Conservation (phyloP, 1,140 invertebrate species). For the Oryctes rhinoceros region DNA sequence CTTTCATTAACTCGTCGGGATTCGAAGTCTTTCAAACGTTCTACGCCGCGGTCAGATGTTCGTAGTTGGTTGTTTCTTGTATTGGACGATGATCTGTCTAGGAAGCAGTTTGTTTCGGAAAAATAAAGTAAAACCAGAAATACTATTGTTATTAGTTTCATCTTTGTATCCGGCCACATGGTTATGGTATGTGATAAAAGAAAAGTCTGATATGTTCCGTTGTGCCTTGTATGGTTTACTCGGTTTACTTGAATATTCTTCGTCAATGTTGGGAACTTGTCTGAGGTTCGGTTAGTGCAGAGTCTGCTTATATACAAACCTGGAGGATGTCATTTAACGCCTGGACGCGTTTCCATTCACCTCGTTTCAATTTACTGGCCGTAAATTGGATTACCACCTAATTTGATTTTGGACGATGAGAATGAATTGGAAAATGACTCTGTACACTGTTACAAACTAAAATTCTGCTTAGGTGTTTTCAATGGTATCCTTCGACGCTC, state of each 20-base stretch:
- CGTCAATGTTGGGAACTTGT: slow-evolving; percentile 30
- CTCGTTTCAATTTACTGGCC: slow-evolving; percentile 18
- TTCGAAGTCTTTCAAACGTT: slow-evolving; percentile 6
- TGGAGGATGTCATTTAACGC: slow-evolving; percentile 23
- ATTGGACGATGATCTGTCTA: slow-evolving; percentile 30
- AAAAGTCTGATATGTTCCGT: neutral
- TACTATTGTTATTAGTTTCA: slow-evolving; percentile 26
- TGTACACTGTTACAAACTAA: slow-evolving; percentile 35
- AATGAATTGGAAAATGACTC: slow-evolving; percentile 7
- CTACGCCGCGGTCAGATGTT: neutral
- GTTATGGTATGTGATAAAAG: neutral
- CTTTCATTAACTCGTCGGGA: neutral
- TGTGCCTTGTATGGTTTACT: slow-evolving; percentile 41
- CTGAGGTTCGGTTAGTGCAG: neutral
- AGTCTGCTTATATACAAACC: neutral
- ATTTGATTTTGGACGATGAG: slow-evolving; percentile 15
- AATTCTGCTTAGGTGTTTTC: neutral
- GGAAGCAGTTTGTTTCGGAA: neutral
- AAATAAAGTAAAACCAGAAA: slow-evolving; percentile 39
- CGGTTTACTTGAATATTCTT: slow-evolving; percentile 30
- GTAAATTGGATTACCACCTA: slow-evolving; percentile 18
- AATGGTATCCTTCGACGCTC: no score
- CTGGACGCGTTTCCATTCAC: slow-evolving; percentile 2
- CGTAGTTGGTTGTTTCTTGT: neutral
- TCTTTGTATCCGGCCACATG: slow-evolving; percentile 7